Evolutionary conservation across 2,888 invertebrate genomes (phyloP).

Genomic region (Coenonympha arcania): DNA sequence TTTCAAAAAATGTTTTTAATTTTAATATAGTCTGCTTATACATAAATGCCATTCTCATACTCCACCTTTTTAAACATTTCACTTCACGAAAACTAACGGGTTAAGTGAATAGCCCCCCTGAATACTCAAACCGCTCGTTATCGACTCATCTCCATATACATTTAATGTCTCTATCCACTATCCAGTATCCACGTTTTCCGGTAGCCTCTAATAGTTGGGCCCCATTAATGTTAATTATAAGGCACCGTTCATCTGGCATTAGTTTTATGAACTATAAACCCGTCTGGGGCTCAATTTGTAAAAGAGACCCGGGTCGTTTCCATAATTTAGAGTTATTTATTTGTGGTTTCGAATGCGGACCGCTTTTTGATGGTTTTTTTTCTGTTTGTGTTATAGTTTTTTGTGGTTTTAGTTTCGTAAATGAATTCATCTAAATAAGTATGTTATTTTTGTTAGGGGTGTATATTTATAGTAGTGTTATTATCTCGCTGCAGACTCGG

Average conservation of each 20-base stretch:
- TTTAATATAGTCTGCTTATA: too few relatives aligned
- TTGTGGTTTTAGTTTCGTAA: slow-evolving; percentile 8
- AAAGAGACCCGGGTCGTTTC: slow-evolving; percentile 46
- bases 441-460: too few relatives aligned
- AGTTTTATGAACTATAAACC: slow-evolving; percentile 66
- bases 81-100: too few relatives aligned
- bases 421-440: too few relatives aligned
- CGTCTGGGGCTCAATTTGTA: slow-evolving; percentile 63
- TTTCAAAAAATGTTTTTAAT: too few relatives aligned
- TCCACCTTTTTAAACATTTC: too few relatives aligned
- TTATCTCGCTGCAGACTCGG: too few relatives aligned
- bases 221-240: slow-evolving; percentile 70
- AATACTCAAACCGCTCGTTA: slow-evolving; percentile 63
- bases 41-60: too few relatives aligned
- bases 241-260: slow-evolving; percentile 61
- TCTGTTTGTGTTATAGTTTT: slow-evolving; percentile 12
- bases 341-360: slow-evolving; percentile 29
- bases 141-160: slow-evolving; percentile 66
- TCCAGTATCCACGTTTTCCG: slow-evolving; percentile 67
- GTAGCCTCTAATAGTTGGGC: slow-evolving; percentile 71
- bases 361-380: slow-evolving; percentile 18
- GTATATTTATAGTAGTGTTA: too few relatives aligned
- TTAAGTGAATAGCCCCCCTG: too few relatives aligned
- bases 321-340: slow-evolving; percentile 51
- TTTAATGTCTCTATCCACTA: slow-evolving; percentile 73